phyloP scores from a whole-genome alignment of 2,113 vertebrate genomes.

The Lagopus muta region DNA sequence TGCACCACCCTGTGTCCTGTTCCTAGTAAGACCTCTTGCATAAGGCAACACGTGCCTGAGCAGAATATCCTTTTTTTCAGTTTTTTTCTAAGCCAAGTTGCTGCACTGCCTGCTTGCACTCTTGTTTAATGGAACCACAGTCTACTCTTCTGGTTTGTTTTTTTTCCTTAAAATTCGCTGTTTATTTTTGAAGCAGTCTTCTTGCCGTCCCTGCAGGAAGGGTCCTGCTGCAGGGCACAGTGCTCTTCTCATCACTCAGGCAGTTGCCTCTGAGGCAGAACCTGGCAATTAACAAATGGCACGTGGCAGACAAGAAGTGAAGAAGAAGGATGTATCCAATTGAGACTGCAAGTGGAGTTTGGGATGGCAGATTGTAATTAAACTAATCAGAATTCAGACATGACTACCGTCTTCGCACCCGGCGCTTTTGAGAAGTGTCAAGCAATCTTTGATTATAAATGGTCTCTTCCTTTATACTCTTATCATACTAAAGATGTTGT shows the following conservation, averaged over 20 bases:
- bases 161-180: neutral
- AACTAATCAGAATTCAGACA: neutral
- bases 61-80: neutral
- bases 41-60: neutral
- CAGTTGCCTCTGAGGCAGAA: neutral
- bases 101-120: neutral
- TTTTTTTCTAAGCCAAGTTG: rapidly evolving
- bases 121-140: neutral
- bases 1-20: rapidly evolving
- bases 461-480: neutral
- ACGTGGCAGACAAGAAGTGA: neutral
- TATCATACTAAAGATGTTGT: neutral
- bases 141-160: neutral
- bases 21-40: neutral
- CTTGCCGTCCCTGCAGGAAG: neutral
- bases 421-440: neutral
- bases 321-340: neutral
- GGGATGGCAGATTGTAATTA: neutral
- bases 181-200: neutral
- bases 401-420: neutral
- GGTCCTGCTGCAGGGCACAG: neutral
- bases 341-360: neutral
- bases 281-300: neutral
- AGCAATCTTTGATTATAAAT: neutral
- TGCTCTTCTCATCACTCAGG: neutral